Conservation (phyloP, 2,113 vertebrate genomes). For the Montifringilla adamsi region DNA sequence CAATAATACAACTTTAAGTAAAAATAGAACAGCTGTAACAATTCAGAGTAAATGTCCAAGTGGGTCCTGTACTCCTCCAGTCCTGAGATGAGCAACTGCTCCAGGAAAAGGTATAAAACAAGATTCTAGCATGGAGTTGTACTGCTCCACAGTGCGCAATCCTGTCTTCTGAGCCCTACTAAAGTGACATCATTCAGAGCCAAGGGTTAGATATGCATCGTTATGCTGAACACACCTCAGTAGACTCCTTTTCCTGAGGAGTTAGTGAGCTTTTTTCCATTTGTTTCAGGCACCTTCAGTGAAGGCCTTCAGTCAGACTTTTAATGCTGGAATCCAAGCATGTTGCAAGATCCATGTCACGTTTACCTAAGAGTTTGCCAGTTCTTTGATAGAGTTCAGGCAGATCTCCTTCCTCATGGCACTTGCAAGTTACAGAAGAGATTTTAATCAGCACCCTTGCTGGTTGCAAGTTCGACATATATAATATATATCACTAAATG, state of each 20-base stretch:
- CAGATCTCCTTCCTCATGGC: not conserved
- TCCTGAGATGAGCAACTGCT: not conserved
- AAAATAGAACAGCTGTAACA: not conserved
- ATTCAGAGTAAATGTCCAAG: not conserved
- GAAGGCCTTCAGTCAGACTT: not conserved
- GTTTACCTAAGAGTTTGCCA: not conserved
- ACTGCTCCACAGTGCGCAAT: not conserved
- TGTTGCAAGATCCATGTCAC: accelerated
- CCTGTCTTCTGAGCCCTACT: not conserved
- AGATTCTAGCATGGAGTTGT: not conserved
- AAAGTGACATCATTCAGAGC: not conserved
- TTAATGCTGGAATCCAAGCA: not conserved
- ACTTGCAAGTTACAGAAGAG: not conserved
- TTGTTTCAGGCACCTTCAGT: not conserved
- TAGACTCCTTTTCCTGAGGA: not conserved
- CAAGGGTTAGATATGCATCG: not conserved
- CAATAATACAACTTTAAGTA: not conserved
- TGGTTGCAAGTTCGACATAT: not conserved
- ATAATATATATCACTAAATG: not conserved
- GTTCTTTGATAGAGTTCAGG: not conserved
- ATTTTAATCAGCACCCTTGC: not conserved
- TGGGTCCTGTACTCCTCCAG: not conserved
- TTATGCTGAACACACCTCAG: not conserved
- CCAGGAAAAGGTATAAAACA: not conserved
- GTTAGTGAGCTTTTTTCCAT: not conserved